phyloP scores from a whole-genome alignment of 2,888 invertebrate species.

The Agrochola macilenta region DNA sequence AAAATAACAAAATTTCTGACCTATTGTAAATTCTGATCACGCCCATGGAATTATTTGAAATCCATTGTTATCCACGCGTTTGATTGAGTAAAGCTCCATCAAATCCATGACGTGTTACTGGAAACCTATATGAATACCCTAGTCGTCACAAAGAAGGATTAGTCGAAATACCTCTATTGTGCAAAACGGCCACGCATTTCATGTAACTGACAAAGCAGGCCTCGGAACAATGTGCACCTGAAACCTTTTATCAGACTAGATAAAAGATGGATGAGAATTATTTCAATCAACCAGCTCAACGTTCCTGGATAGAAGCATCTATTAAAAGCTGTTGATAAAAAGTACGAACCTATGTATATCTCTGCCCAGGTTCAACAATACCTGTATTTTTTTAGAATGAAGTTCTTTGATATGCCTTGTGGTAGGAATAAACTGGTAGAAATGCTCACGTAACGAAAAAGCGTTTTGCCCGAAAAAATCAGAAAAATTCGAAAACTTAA shows the following conservation, averaged over 20 bases:
- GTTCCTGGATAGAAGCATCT: neutral
- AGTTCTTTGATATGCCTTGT: too few relatives aligned
- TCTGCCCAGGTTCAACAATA: neutral
- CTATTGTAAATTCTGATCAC: neutral
- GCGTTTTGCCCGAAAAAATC: too few relatives aligned
- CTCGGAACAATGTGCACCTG: constrained; percentile 1
- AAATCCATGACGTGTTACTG: constrained; percentile 1
- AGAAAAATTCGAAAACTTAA: too few relatives aligned
- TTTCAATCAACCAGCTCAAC: neutral
- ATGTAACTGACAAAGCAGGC: constrained; percentile 7
- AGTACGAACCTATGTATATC: too few relatives aligned
- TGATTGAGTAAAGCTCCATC: neutral
- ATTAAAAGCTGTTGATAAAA: neutral
- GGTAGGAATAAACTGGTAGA: too few relatives aligned
- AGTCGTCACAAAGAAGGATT: constrained; percentile 22
- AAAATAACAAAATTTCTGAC: neutral
- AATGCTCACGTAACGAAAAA: too few relatives aligned
- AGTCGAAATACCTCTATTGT: constrained; percentile 25
- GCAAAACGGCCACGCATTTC: constrained; percentile 15
- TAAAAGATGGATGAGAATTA: neutral
- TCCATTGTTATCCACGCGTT: neutral
- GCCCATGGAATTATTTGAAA: neutral
- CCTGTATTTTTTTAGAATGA: neutral
- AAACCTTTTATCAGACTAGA: constrained; percentile 24
- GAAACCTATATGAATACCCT: neutral